A percentile compares a stretch with the other conserved stretches of the same genome.
Conservation (phyloP, 2,888 invertebrate species). For the Actias luna region DNA sequence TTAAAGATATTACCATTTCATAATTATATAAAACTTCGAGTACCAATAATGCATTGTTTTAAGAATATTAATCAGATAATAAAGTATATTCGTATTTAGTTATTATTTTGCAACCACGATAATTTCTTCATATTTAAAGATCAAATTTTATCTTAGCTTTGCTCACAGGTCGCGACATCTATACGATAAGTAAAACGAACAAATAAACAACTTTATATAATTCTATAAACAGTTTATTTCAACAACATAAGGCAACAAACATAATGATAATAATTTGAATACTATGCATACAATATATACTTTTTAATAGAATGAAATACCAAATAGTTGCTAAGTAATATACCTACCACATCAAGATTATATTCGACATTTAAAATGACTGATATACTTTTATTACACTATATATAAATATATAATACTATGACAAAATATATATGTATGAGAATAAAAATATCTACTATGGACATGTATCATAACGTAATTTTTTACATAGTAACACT, state of each 20-base stretch:
- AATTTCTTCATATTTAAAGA: slow-evolving; percentile 16
- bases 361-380: not conserved
- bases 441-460: not conserved
- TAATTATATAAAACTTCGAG: not conserved
- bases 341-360: not conserved
- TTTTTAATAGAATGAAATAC: not conserved
- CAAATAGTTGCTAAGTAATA: not conserved
- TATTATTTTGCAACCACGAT: slow-evolving; percentile 10
- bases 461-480: not conserved
- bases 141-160: slow-evolving; percentile 28
- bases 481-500: not conserved
- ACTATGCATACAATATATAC: not conserved
- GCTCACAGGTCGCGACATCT: slow-evolving; percentile 33
- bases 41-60: not conserved
- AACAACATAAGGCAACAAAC: not conserved
- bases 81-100: slow-evolving; percentile 11
- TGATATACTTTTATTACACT: not conserved
- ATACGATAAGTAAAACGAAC: slow-evolving; percentile 29
- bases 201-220: slow-evolving; percentile 19
- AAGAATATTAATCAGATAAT: not conserved
- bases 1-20: not conserved
- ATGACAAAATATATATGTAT: not conserved
- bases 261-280: not conserved
- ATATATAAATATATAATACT: not conserved
- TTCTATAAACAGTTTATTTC: slow-evolving; percentile 6